Conservation (phyloP, 2,113 vertebrate genomes). For the Pteruthius melanotis region DNA sequence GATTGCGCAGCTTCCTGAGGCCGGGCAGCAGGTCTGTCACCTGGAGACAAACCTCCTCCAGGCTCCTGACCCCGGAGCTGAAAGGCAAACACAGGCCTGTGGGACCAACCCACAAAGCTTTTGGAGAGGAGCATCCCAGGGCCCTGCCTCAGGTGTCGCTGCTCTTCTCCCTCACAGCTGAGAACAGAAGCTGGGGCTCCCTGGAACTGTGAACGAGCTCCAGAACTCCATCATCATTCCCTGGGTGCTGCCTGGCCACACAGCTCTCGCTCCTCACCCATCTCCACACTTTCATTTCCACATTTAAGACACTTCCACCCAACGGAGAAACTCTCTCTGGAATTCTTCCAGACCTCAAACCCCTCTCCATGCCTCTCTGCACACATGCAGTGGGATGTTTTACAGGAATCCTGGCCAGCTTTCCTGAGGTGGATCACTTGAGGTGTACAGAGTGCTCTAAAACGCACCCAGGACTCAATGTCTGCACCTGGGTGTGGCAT, state of each 20-base stretch:
- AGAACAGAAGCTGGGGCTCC: background rate
- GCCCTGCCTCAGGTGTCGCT: rapidly evolving
- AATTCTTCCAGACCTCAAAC: background rate
- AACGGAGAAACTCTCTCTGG: background rate
- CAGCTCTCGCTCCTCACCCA: background rate
- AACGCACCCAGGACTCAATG: background rate
- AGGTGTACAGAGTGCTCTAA: background rate
- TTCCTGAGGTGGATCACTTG: background rate
- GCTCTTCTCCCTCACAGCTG: background rate
- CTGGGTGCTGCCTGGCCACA: background rate
- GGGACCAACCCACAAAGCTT: background rate
- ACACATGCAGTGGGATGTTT: background rate
- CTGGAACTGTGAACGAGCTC: too few relatives aligned
- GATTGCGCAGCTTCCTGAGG: constrained; percentile 82
- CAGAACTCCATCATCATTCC: rapidly evolving
- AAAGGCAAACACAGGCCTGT: background rate
- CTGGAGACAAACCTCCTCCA: constrained; percentile 92
- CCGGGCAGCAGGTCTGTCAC: constrained; percentile 92
- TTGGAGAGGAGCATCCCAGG: rapidly evolving
- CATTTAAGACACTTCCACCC: background rate
- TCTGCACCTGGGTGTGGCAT: background rate
- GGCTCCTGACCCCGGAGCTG: constrained; percentile 81
- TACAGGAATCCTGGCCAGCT: background rate
- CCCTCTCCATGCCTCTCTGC: background rate
- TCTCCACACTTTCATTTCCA: background rate